Conservation (phyloP, 1,140 invertebrate species). For the Drosophila nannoptera region DNA sequence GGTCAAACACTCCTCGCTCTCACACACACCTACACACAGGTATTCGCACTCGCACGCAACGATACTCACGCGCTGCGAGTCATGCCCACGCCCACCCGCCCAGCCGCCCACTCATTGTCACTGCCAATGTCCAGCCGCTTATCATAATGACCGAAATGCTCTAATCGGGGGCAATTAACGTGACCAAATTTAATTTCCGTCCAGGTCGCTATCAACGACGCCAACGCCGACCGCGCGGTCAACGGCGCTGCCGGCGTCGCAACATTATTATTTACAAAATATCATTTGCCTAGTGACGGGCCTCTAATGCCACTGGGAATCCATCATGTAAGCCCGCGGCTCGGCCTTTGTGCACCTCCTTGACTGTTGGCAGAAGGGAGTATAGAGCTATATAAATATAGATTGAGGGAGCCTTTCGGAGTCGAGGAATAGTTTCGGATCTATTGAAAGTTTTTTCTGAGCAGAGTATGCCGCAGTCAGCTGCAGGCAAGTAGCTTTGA, state of each 20-base stretch:
- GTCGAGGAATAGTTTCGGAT: too few species aligned
- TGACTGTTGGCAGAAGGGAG: too few species aligned
- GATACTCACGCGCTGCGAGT: background rate
- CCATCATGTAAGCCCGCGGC: constrained; percentile 69
- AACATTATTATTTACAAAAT: constrained; percentile 75
- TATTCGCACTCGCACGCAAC: background rate
- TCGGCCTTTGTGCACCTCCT: background rate
- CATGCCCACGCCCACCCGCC: background rate
- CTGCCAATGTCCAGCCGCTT: constrained; percentile 49
- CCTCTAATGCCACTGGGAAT: constrained; percentile 61
- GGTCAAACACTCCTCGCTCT: background rate
- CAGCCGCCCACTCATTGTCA: constrained; percentile 34
- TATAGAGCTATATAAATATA: too few species aligned
- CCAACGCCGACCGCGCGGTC: constrained; percentile 17
- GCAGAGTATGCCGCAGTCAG: background rate
- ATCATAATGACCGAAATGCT: constrained; percentile 74
- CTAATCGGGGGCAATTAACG: constrained; percentile 75
- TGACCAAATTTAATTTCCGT: constrained; percentile 76
- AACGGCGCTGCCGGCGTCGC: constrained; percentile 10
- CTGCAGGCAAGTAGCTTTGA: constrained; percentile 6
- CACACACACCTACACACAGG: background rate
- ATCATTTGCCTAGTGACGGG: constrained; percentile 52
- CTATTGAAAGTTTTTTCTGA: too few species aligned
- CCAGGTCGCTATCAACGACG: constrained; percentile 61
- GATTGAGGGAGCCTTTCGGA: too few species aligned